phyloP scores from a whole-genome alignment of 2,797 vertebrate genomes.

The Enteromius radiatus region DNA sequence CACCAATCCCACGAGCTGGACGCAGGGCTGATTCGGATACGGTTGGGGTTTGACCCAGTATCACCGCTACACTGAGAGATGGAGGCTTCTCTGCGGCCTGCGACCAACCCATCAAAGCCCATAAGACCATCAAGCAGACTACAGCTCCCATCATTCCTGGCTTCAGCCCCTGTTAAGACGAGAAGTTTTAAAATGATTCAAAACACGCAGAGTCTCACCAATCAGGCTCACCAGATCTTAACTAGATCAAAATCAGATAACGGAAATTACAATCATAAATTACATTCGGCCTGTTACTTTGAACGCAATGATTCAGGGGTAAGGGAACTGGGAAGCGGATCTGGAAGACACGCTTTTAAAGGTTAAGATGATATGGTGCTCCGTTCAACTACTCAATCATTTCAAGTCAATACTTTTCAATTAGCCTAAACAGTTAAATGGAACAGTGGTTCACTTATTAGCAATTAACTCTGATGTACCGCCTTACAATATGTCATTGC shows the following conservation, averaged over 20 bases:
- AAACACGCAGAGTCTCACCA: neutral
- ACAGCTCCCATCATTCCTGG: slow-evolving; percentile 84
- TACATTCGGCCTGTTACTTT: slow-evolving; percentile 20
- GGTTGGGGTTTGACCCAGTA: slow-evolving; percentile 90
- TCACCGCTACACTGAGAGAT: slow-evolving; percentile 92
- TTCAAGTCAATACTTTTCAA: slow-evolving; percentile 52
- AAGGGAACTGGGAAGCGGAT: neutral
- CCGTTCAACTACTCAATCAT: slow-evolving; percentile 36
- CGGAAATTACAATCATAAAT: neutral
- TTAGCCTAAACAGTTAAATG: slow-evolving; percentile 52
- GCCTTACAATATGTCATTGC: slow-evolving; percentile 21
- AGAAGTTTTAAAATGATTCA: neutral
- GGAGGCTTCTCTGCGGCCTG: slow-evolving; percentile 88
- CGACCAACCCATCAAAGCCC: slow-evolving; percentile 76
- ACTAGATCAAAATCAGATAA: slow-evolving; percentile 1
- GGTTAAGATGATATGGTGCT: neutral
- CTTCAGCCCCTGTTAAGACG: slow-evolving; percentile 78
- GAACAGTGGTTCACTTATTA: slow-evolving; percentile 52
- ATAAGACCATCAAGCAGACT: slow-evolving; percentile 80
- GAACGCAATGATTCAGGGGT: neutral
- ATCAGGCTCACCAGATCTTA: neutral
- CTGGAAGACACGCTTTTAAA: neutral
- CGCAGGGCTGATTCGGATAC: slow-evolving; percentile 87
- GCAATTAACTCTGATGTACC: slow-evolving; percentile 46
- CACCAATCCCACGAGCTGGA: slow-evolving; percentile 84